Base-by-base conservation (phyloP, 2,888 invertebrate species). In the Coleophora deauratella region DNA sequence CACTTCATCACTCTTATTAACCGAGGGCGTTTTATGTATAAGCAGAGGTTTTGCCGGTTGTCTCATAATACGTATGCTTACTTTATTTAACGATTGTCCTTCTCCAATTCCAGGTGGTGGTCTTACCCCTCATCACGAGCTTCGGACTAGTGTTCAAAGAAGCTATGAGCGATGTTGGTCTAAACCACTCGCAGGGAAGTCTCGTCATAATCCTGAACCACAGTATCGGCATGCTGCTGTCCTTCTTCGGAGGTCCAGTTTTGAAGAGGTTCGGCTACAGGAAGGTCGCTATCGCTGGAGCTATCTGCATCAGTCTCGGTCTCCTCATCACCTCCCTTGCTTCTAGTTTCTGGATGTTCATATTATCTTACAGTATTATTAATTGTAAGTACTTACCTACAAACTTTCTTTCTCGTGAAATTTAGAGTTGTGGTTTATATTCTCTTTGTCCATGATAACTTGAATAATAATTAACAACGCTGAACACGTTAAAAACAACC, bases 121-220 rank as follows among this genome's bases (percentile, higher is more conserved):
- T 86, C 6, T 77, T 90, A 8, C 89, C 90, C 6, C 73, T 90
- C 11, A 79, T 91, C 44, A 88, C 90, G 56, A 87, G 87, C 40
- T 91, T 91, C 53, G 90, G 90, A n/a, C 75, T 92, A 40, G 77
- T 92, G 21, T 90, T 90, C 59, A 89, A 89, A 75, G 88, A 89
- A 54, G 87, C 87, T 3, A 90, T 91, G 53, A 66, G 66, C 2
- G 77, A 81, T 4, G 72, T 90, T 1, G 85, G 86, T 4, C 69
- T 92, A 42, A 75, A 88, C 10, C 88, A 88, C 1, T 89, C 89
- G 0, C 88, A 91, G 57, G 86, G 87, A 6, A 86, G 90, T 2
- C 71, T 90, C 14, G 88, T 92, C 35, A 87, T 91, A 40, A 90
- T 89, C 51, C 69, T 89, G 11, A 91, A 92, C 62, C 87, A 90